A percentile compares a stretch with the other conserved stretches of the same genome.
phyloP scores from a whole-genome alignment of 2,888 invertebrate genomes.

The Stegophylla sp. region DNA sequence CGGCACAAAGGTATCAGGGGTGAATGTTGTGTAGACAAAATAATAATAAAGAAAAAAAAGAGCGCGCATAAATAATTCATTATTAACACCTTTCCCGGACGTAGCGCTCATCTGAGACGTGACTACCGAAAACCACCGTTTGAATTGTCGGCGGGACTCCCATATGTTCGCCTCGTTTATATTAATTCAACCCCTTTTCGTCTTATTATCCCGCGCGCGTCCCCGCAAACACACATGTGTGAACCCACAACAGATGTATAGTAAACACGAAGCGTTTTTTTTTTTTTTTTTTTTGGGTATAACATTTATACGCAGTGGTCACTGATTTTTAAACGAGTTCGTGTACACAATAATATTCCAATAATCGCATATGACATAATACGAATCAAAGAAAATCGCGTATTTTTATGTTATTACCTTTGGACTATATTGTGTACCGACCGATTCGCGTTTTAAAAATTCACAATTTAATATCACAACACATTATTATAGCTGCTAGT shows the following conservation, averaged over 20 bases:
- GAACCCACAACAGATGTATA: slow-evolving; percentile 10
- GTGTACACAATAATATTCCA: too few relatives aligned
- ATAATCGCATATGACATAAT: too few relatives aligned
- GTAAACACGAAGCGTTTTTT: not conserved
- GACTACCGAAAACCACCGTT: slow-evolving; percentile 51
- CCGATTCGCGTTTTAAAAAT: not conserved
- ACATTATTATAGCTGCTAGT: not conserved
- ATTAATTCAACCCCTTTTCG: slow-evolving; percentile 48
- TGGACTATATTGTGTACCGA: not conserved
- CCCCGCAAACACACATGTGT: not conserved
- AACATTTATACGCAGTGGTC: not conserved
- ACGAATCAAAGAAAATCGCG: not conserved
- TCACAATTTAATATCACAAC: not conserved
- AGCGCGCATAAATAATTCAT: slow-evolving; percentile 51
- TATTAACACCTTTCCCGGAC: slow-evolving; percentile 56
- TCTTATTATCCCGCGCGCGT: not conserved
- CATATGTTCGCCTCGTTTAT: slow-evolving; percentile 46
- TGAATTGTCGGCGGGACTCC: slow-evolving; percentile 31
- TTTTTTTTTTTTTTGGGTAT: not conserved
- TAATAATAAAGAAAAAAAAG: slow-evolving; percentile 14
- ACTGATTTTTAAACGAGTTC: slow-evolving; percentile 1
- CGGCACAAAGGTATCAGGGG: not conserved
- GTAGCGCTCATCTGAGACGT: slow-evolving; percentile 53
- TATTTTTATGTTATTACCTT: not conserved
- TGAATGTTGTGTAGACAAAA: not conserved